Conservation (phyloP, 1,140 invertebrate species). For the Saccostrea echinata region DNA sequence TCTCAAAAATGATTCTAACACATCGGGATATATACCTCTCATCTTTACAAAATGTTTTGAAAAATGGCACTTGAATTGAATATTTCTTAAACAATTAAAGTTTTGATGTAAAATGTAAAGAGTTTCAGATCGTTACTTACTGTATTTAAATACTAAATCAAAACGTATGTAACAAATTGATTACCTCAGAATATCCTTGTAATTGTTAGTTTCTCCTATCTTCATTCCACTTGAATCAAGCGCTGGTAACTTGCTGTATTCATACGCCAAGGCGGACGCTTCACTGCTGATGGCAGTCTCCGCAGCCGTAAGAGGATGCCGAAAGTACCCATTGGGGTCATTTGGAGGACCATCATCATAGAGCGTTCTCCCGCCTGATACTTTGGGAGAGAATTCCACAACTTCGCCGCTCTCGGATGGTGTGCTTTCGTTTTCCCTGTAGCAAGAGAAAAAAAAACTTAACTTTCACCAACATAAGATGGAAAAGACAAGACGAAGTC, state of each 20-base stretch:
- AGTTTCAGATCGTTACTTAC: background rate
- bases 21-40: no score
- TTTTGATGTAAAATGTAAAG: no score
- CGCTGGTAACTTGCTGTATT: conserved; percentile 16
- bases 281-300: conserved; percentile 14
- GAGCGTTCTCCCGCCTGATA: background rate
- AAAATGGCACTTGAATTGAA: no score
- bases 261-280: conserved; percentile 25
- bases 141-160: background rate
- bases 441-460: background rate
- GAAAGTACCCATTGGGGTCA: conserved; percentile 16
- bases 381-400: background rate
- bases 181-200: conserved; percentile 25
- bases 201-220: conserved; percentile 24
- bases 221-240: conserved; percentile 11
- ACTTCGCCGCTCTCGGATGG: background rate
- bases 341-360: conserved; percentile 26
- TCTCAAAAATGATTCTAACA: no score
- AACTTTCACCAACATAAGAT: background rate
- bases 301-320: conserved; percentile 13
- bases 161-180: background rate
- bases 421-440: conserved; percentile 11
- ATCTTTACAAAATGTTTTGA: no score
- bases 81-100: background rate
- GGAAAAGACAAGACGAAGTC: background rate